Evolutionary conservation across 1,140 invertebrate species (phyloP).

Genomic region (Phymorhynchus buccinoides): DNA sequence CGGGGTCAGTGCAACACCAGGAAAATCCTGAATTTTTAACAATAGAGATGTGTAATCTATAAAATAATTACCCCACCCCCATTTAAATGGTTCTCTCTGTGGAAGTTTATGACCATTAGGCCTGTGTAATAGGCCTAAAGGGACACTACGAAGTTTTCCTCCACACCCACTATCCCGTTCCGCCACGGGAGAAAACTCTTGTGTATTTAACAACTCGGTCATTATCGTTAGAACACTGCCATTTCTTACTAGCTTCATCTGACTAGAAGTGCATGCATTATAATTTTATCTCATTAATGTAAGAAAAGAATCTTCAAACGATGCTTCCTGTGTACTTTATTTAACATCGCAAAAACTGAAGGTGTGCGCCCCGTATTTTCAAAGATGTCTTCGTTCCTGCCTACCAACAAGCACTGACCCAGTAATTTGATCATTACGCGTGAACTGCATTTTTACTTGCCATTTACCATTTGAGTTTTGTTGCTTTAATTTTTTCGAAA

Average conservation of each 20-base stretch:
- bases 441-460: not conserved
- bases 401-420: slow-evolving; percentile 11
- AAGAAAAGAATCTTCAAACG: not conserved
- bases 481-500: too few relatives aligned
- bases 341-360: not conserved
- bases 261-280: not conserved
- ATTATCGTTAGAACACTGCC: not conserved
- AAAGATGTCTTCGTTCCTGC: slow-evolving; percentile 21
- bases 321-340: not conserved
- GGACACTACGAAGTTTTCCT: too few relatives aligned
- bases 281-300: not conserved
- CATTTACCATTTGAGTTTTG: not conserved
- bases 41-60: too few relatives aligned
- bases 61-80: too few relatives aligned
- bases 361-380: not conserved
- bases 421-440: slow-evolving; percentile 3
- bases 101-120: too few relatives aligned
- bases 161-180: not conserved
- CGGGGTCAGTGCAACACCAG: too few relatives aligned
- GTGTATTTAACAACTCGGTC: not conserved
- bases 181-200: not conserved
- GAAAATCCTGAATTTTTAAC: too few relatives aligned
- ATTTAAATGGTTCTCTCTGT: too few relatives aligned
- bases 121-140: too few relatives aligned
- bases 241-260: not conserved